Evolutionary conservation across 2,797 vertebrate genomes (phyloP).

Genomic region (Diplodus sargus): DNA sequence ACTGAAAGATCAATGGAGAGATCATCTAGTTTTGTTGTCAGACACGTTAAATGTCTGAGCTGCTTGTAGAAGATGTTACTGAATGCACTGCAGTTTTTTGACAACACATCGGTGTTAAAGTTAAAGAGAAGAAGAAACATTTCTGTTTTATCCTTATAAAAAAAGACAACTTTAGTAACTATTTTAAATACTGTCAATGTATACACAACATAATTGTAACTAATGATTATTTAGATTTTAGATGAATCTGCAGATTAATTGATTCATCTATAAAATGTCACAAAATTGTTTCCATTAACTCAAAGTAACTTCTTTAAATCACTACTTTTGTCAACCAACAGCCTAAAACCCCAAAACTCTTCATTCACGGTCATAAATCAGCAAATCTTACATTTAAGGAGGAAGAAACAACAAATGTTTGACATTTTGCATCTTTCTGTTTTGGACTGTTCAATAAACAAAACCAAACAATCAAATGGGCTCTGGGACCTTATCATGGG

Average conservation of each 20-base stretch:
- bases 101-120: neutral
- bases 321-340: too few relatives aligned
- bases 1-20: slow-evolving; percentile 30
- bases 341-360: too few relatives aligned
- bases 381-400: too few relatives aligned
- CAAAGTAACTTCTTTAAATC: too few relatives aligned
- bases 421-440: neutral
- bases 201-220: too few relatives aligned
- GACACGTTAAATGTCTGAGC: neutral
- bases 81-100: neutral
- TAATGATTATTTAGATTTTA: too few relatives aligned
- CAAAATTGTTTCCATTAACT: too few relatives aligned
- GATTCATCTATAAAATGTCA: too few relatives aligned
- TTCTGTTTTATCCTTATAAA: neutral
- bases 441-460: neutral
- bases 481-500: too few relatives aligned
- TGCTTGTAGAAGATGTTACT: neutral
- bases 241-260: too few relatives aligned
- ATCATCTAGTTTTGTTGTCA: slow-evolving; percentile 4
- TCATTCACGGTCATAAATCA: neutral
- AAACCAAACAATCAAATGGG: neutral
- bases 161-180: neutral
- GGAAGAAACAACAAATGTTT: too few relatives aligned
- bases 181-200: too few relatives aligned
- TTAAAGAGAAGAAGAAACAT: neutral